These are phyloP conservation scores for Acrobasis repandana DNA, from an alignment of 2,888 invertebrate genomes.

Conservation along the genomic window DNA sequence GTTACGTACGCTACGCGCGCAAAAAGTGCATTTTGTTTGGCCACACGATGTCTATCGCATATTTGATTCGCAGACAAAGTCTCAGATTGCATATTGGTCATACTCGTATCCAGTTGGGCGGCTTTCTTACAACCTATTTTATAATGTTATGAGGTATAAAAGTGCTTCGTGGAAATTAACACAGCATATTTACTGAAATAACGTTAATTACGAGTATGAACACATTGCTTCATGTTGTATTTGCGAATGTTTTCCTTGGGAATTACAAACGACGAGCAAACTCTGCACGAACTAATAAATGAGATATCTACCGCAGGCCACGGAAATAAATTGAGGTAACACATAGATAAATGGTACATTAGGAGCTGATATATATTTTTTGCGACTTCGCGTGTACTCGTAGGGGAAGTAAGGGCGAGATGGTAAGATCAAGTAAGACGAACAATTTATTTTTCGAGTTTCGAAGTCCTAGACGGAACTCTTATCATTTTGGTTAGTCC, in stretches of 20 bases:
- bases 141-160: too few relatives aligned
- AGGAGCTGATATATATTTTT: constrained; percentile 11
- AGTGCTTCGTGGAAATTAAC: not conserved
- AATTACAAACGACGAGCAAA: constrained; percentile 4
- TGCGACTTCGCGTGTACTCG: not conserved
- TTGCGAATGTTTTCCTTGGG: constrained; percentile 3
- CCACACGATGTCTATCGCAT: too few relatives aligned
- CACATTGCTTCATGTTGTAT: not conserved
- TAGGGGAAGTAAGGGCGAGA: not conserved
- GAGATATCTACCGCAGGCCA: constrained; percentile 17
- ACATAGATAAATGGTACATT: constrained; percentile 17
- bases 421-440: too few relatives aligned
- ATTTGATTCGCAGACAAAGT: too few relatives aligned
- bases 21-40: too few relatives aligned
- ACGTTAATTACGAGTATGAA: not conserved
- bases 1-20: too few relatives aligned
- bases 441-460: too few relatives aligned
- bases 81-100: too few relatives aligned
- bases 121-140: too few relatives aligned
- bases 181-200: not conserved
- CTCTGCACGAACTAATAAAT: constrained; percentile 16
- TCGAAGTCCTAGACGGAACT: too few relatives aligned
- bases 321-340: constrained; percentile 14
- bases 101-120: too few relatives aligned
- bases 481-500: too few relatives aligned